Base-by-base conservation (phyloP, 1,140 invertebrate genomes). In the Wasmannia auropunctata region DNA sequence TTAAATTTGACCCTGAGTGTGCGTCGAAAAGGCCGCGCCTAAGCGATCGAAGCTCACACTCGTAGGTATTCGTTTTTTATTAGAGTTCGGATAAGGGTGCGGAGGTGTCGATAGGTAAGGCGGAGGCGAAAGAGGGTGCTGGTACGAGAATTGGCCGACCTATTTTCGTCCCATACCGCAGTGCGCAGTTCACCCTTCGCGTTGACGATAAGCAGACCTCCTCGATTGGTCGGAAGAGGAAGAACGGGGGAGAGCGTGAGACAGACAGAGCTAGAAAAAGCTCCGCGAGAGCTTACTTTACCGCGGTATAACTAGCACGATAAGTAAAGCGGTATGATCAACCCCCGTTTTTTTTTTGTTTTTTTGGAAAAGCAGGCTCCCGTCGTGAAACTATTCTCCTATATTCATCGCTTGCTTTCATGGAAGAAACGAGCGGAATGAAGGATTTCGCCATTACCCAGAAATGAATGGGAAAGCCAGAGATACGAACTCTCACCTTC, bases 61-160 rank as follows among this genome's bases (percentile, higher is more conserved):
- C 49, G 49, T 54, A 86, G 86, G 54, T 88, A 88, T 63, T 54
- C 46, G 49, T 81, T 86, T 51, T 63, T 74, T 81, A 51, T 76
- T 46, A 86, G 60, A 63, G 51, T 63, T 31, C 34, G 72, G 58
- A 85, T 74, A 56, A 91, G 75, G 86, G 79, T 77, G 67, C 74
- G 83, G 87, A 87, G 85, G 85, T 90, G 87, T 84, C 85, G 85
- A 89, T 91, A 87, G 87, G 80, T 62, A 81, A 70, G 65, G 46
- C 28, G 85, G 69, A 56, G 81, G 69, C 46, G 70, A 84, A 76
- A 89, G 83, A 88, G 77, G 86, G 79, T 69, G 79, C 75, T 83
- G 83, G 79, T 85, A 91, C 87, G 86, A 91, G 90, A 85, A 90
- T 90, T 90, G 87, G 89, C 63, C 90, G 90, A 91, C 90, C 90